Base-by-base conservation (phyloP, 2,888 invertebrate species). In the Timandra comae region DNA sequence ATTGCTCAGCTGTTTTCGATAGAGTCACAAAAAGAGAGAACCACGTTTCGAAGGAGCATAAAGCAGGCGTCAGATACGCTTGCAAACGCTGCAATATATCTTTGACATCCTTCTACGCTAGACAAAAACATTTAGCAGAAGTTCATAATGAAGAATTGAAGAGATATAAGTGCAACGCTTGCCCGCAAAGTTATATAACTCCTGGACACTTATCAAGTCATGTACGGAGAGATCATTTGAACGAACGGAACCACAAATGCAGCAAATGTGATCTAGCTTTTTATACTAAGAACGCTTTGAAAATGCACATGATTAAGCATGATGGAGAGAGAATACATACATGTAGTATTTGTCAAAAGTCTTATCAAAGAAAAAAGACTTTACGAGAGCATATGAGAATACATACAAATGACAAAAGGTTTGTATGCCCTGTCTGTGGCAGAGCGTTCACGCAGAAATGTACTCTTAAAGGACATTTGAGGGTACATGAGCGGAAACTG, bases 251-350 rank as follows among this genome's bases (percentile, higher is more conserved):
- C 43, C 87, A 80, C 8, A 77, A 81, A 7, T 88, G 88, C 29
- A 77, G 77, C 12, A 76, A 87, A 19, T 88, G 88, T 25, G 80
- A 86, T 13, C 51, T 82, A 2, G 86, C 86, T 0, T 88, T 88
- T 39, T 87, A 87, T 32, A 85, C 86, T 0, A 82, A 82, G 38
- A 87, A 87, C 30, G 86, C 87, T 3, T 51, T 88, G 12, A 87
- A 87, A 37, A 87, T 86, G 72, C 88, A 88, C 37, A 86, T 87
- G 81, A 86, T 87, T 1, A 87, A 85, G 7, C 88, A 88, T 25
- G 86, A 87, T 1, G 87, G 86, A 0, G 82, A 84, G 12, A 50
- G 88, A 8, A 88, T 88, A 12, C 88, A 86, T 12, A 67, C 72
- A 0, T 88, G 88, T 38, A 68, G 65, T 4, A 69, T 87, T 0